Base-by-base conservation (phyloP, 2,113 vertebrate species). In the Tyto alba region DNA sequence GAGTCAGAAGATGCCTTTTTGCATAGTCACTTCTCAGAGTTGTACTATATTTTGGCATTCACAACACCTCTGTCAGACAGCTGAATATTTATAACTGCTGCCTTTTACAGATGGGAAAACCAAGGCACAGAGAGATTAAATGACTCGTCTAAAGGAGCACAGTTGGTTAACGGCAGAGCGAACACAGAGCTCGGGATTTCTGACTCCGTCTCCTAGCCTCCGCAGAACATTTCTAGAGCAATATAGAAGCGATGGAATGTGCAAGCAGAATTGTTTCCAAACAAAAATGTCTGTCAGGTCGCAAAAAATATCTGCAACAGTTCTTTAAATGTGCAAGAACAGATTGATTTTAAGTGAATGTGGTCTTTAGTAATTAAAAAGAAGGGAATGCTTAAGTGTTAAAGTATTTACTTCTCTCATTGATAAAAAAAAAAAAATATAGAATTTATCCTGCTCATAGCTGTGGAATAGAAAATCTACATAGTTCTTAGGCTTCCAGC, bases 1-100 rank as follows among this genome's bases (percentile, higher is more conserved):
- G 80, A 88, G 74, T 85, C 86, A 86, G 60, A 95, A 75, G 80
- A 94, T 95, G 80, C 86, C 90, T 96, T 96, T 96, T 95, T 95
- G 86, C 90, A 50, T 69, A 95, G 80, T 95, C 94, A 73, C 41
- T 92, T 90, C 53, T 87, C 74, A 79, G 77, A 64, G 45, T 34
- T 85, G 45, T 89, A 69, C 43, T 96, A 2, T 80, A 81, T 94
- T 92, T 92, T 94, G 90, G 68, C 76, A 57, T 68, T 87, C 20
- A 5, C n/a, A 45, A 48, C 77, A 89, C 56, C 48, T 86, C 79
- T 88, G 56, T 93, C 72, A 83, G 80, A 59, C 36, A 64, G 63
- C 55, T 81, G 53, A 87, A 13, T 87, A 52, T 90, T 92, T 95
- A 26, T 73, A 85, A 85, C 53, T 50, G n/a, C 34, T 60, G 53